Evolutionary conservation across 2,888 invertebrate species (phyloP).

Genomic region (Chrysina gloriosa): DNA sequence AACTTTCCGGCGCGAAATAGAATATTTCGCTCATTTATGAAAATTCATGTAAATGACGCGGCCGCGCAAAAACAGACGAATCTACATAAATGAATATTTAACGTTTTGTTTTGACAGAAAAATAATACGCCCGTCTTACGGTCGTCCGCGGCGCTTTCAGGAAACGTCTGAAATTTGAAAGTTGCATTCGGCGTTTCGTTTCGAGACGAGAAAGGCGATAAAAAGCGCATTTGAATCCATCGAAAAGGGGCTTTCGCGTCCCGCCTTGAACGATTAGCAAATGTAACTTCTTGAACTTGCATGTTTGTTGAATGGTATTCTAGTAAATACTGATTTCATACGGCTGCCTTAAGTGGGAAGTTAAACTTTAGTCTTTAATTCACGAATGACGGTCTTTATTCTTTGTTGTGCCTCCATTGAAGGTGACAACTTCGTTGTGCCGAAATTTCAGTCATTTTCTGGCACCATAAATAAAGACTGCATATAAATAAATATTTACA

Average conservation of each 20-base stretch:
- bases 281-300: too few relatives aligned
- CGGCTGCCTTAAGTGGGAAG: background rate
- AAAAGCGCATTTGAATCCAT: background rate
- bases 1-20: constrained; percentile 16
- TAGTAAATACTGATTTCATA: too few relatives aligned
- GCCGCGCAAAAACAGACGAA: constrained; percentile 44
- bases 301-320: too few relatives aligned
- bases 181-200: background rate
- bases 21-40: constrained; percentile 44
- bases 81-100: constrained; percentile 49
- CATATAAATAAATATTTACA: background rate
- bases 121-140: constrained; percentile 38
- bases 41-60: constrained; percentile 47
- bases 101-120: constrained; percentile 41
- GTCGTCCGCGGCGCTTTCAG: background rate
- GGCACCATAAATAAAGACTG: too few relatives aligned
- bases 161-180: constrained; percentile 7
- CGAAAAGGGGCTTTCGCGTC: background rate
- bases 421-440: too few relatives aligned
- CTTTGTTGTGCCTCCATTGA: too few relatives aligned
- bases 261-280: too few relatives aligned
- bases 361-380: too few relatives aligned
- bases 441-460: too few relatives aligned
- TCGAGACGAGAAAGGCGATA: background rate
- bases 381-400: too few relatives aligned